These are phyloP conservation scores for Hylyphantes graminicola DNA, from an alignment of 1,140 invertebrate genomes.

Conservation along the genomic window DNA sequence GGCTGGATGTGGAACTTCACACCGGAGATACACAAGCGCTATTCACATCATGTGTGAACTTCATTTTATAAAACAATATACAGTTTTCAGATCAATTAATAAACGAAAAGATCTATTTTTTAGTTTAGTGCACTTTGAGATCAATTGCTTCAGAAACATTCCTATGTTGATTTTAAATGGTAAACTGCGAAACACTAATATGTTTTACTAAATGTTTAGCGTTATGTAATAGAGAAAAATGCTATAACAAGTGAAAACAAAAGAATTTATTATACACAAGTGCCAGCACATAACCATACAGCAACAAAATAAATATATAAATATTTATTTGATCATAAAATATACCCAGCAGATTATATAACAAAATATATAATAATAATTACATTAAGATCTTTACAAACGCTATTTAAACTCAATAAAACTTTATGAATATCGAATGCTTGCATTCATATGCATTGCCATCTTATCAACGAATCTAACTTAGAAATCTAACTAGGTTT, in stretches of 20 bases:
- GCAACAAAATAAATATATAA: constrained; percentile 47
- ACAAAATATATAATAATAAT: constrained; percentile 3
- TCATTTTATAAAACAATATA: neutral
- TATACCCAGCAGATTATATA: constrained; percentile 12
- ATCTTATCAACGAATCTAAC: neutral
- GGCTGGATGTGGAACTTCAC: too few relatives aligned
- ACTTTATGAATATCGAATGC: neutral
- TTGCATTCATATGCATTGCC: neutral
- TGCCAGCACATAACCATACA: constrained; percentile 55
- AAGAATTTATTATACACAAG: constrained; percentile 38
- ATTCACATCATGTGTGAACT: too few relatives aligned
- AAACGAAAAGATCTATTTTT: neutral
- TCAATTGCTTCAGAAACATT: neutral
- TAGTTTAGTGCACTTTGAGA: neutral
- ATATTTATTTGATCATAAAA: constrained; percentile 29
- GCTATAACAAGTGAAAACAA: neutral
- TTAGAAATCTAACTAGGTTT: neutral
- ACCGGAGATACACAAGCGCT: too few relatives aligned
- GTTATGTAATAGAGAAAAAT: neutral
- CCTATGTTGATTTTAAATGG: neutral
- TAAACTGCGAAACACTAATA: neutral
- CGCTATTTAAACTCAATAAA: neutral
- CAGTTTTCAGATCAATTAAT: neutral
- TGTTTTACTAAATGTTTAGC: neutral
- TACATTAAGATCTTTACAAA: neutral